phyloP scores from a whole-genome alignment of 64 coral and sea anemone genomes.

The Orbicella faveolata region DNA sequence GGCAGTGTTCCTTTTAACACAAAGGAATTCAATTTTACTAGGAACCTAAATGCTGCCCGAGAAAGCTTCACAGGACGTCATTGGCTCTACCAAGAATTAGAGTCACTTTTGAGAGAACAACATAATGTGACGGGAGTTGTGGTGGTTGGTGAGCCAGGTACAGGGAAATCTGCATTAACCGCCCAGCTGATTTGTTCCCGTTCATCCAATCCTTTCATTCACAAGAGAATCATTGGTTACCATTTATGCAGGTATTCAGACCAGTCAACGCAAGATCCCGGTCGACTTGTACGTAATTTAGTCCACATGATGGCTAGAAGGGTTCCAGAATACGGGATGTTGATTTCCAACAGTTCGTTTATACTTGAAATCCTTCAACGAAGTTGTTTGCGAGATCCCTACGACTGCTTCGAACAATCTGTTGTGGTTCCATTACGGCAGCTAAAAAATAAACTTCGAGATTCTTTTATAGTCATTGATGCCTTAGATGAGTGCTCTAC shows the following conservation, averaged over 20 bases:
- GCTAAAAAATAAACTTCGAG: neutral
- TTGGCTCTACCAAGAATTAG: conserved; percentile 64
- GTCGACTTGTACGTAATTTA: conserved; percentile 60
- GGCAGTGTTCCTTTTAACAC: conserved; percentile 43
- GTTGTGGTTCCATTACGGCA: conserved; percentile 32
- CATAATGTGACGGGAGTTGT: neutral
- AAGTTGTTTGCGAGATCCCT: conserved; percentile 45
- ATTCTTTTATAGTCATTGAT: conserved; percentile 53
- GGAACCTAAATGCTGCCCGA: conserved; percentile 13
- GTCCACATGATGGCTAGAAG: conserved; percentile 55
- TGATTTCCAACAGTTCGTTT: conserved; percentile 36
- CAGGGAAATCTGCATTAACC: conserved; percentile 59
- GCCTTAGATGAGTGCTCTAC: conserved; percentile 70
- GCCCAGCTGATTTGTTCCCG: conserved; percentile 64
- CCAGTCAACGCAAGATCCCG: conserved; percentile 42
- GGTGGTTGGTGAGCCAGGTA: conserved; percentile 50
- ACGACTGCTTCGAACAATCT: conserved; percentile 60
- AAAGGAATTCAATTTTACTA: conserved; percentile 56
- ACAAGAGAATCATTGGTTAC: conserved; percentile 56
- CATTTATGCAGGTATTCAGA: conserved; percentile 62
- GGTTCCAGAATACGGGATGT: conserved; percentile 48
- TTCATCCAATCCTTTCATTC: conserved; percentile 45
- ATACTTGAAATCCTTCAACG: conserved; percentile 10
- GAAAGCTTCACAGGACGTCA: conserved; percentile 43
- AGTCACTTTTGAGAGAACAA: neutral